These are phyloP conservation scores for Luscinia luscinia DNA, from an alignment of 2,797 vertebrate genomes.

Conservation along the genomic window DNA sequence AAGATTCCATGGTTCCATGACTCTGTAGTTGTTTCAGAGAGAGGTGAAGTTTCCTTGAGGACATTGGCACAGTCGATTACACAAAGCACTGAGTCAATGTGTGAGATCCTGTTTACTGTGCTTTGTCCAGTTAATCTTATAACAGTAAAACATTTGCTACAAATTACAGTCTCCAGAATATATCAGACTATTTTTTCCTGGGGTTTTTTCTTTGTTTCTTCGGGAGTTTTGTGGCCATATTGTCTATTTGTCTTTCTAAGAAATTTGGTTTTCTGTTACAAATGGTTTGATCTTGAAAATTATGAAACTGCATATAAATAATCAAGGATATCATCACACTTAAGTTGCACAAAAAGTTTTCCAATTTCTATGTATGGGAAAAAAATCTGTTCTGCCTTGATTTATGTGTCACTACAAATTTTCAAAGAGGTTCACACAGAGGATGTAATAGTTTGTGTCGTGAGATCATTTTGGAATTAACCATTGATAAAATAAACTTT, in stretches of 20 bases:
- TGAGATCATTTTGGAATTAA: not conserved
- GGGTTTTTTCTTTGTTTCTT: not conserved
- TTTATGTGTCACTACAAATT: not conserved
- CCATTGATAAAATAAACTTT: not conserved
- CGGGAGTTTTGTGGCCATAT: accelerated
- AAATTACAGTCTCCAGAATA: not conserved
- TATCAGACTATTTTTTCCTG: not conserved
- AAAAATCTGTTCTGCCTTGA: not conserved
- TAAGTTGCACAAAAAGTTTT: not conserved
- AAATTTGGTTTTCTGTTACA: not conserved
- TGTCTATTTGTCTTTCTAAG: not conserved
- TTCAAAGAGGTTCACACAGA: not conserved
- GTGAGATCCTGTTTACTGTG: not conserved
- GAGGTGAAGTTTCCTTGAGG: not conserved
- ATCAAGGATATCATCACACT: not conserved
- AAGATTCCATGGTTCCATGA: not conserved
- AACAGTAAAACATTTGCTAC: not conserved
- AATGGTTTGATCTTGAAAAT: not conserved
- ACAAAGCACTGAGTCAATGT: not conserved
- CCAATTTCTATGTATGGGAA: not conserved
- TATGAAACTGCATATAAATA: not conserved
- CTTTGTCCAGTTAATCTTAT: not conserved
- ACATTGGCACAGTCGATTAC: not conserved
- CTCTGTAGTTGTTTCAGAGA: not conserved
- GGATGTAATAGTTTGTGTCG: not conserved